phyloP scores from a whole-genome alignment of 2,888 invertebrate species.

The Chaetogeoica ovagalla region DNA sequence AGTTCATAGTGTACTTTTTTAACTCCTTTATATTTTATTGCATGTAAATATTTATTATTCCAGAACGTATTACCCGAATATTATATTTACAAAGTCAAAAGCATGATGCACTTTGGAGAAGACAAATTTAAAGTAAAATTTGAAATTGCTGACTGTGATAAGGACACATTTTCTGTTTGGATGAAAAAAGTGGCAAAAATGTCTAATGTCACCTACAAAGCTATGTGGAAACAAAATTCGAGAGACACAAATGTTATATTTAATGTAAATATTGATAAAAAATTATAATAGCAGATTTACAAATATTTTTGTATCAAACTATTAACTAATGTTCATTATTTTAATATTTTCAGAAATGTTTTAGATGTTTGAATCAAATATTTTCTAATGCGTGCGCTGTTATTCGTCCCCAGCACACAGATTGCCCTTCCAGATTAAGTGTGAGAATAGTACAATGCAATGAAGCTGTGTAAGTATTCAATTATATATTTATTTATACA shows the following conservation, averaged over 20 bases:
- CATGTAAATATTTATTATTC: slow-evolving; percentile 10
- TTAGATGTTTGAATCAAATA: slow-evolving; percentile 41
- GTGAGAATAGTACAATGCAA: slow-evolving; percentile 32
- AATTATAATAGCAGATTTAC: neutral
- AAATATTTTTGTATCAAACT: neutral
- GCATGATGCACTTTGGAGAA: neutral
- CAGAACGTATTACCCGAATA: slow-evolving; percentile 15
- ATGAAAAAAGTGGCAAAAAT: slow-evolving; percentile 5
- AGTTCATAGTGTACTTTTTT: neutral
- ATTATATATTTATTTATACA: neutral
- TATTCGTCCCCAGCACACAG: slow-evolving; percentile 36
- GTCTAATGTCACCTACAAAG: slow-evolving; percentile 3
- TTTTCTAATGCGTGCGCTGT: neutral
- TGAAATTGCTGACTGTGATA: slow-evolving; percentile 27
- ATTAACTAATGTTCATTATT: neutral
- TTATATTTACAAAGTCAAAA: slow-evolving; percentile 21
- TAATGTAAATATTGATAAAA: slow-evolving; percentile 19
- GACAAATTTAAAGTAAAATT: slow-evolving; percentile 4
- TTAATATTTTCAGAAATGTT: slow-evolving; percentile 34
- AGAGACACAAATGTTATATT: neutral
- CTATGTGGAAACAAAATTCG: slow-evolving; percentile 14
- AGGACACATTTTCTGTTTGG: slow-evolving; percentile 7
- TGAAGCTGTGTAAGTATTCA: slow-evolving; percentile 24
- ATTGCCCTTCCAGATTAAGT: slow-evolving; percentile 36
- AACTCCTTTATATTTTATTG: neutral